Conservation (phyloP, 1,140 invertebrate genomes). For the Drosophila sucinea region DNA sequence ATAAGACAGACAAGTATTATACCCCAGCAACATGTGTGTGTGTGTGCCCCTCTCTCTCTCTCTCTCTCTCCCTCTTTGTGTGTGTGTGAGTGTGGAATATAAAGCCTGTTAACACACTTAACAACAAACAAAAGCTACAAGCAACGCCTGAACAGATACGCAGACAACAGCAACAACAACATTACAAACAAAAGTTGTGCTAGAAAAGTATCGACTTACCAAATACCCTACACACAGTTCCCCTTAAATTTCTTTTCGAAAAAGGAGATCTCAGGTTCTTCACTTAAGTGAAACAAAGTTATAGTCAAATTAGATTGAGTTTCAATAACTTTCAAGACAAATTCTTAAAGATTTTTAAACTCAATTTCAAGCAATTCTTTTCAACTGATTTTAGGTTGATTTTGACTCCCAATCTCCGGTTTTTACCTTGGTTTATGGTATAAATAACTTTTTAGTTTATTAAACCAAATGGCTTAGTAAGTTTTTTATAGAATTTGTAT, state of each 20-base stretch:
- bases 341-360: too few species aligned
- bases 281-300: background rate
- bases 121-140: constrained; percentile 73
- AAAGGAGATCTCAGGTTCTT: background rate
- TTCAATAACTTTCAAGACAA: too few species aligned
- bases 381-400: too few species aligned
- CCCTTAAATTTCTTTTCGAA: background rate
- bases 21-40: constrained; percentile 34
- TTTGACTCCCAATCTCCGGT: too few species aligned
- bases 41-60: background rate
- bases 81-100: constrained; percentile 55
- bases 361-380: too few species aligned
- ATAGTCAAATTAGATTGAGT: background rate
- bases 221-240: constrained; percentile 1
- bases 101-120: constrained; percentile 79
- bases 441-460: too few species aligned
- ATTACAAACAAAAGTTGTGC: background rate
- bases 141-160: constrained; percentile 47
- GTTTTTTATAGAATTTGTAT: background rate
- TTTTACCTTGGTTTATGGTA: too few species aligned
- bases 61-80: background rate
- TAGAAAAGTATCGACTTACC: background rate
- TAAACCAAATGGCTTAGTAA: too few species aligned
- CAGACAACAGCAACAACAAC: background rate
- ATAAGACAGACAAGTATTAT: constrained; percentile 52